Evolutionary conservation across 2,888 invertebrate genomes (phyloP), one percentile per base, ranked within the genome.

Genomic region (Meteorus cinctellus): DNA sequence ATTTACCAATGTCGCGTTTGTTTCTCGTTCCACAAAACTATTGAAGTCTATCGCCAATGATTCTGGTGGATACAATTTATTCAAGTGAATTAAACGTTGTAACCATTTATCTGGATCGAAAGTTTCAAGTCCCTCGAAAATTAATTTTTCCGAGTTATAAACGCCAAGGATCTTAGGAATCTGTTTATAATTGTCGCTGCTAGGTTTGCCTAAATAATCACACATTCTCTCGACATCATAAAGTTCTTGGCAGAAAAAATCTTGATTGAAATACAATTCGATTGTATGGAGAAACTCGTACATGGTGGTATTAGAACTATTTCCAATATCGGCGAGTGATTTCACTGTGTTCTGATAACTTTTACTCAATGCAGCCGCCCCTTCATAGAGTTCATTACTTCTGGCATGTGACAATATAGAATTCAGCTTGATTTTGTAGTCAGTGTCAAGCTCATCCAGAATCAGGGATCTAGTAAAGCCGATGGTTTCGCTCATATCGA

Each of bases 71-170:
- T 55, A 55, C 6, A 19, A 8, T 5, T 24, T 6, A 55, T 24
- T 10, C 8, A 55, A 19, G 8, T 55, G 2, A 19, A 19, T 19
- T 24, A 55, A 4, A 19, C 55, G 55, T 55, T 55, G 19, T 19
- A 55, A 1, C 55, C 55, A 55, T 55, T 4, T 19, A 55, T 55
- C 55, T 55, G 55, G 55, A 55, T 55, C n/a, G n/a, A n/a, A 55
- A 55, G n/a, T 55, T 19, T 24, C 6, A 8, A 55, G 55, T 1
- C 24, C n/a, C 19, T 55, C 19, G n/a, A 48, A 41, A 12, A 41
- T 41, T 12, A 41, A 41, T 41, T 12, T 41, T 8, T 41, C 41
- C 8, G 41, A 12, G 8, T 41, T 41, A 41, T 41, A 41, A 41
- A 41, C 41, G 8, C 8, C 0, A 41, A 12, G 12, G 41, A 41